Evolutionary conservation across 2,888 invertebrate species (phyloP).

Genomic region (Clistopyga incitator): DNA sequence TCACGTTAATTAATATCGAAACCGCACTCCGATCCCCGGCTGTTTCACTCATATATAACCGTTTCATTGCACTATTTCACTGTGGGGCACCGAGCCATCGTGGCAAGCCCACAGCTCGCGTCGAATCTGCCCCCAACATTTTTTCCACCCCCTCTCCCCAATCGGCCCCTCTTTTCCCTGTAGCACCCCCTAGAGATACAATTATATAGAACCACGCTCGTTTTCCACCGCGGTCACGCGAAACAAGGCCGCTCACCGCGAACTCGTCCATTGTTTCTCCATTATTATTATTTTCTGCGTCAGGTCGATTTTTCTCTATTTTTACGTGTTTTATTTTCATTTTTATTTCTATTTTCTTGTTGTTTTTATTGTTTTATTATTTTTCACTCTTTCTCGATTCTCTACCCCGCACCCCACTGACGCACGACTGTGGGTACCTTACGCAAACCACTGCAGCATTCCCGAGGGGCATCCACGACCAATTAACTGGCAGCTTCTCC

Average conservation of each 20-base stretch:
- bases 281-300: constrained; percentile 61
- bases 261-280: constrained; percentile 56
- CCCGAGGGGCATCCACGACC: constrained; percentile 67
- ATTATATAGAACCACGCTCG: constrained; percentile 62
- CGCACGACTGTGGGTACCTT: constrained; percentile 25
- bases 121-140: constrained; percentile 39
- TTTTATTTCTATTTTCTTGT: constrained; percentile 4
- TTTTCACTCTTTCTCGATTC: constrained; percentile 45
- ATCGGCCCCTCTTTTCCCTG: constrained; percentile 10
- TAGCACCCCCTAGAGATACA: constrained; percentile 65
- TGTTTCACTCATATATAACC: constrained; percentile 70
- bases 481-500: constrained; percentile 69
- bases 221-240: constrained; percentile 61
- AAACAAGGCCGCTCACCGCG: constrained; percentile 44
- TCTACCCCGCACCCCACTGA: constrained; percentile 33
- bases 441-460: constrained; percentile 54
- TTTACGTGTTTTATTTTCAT: constrained; percentile 12
- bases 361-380: too few relatives aligned
- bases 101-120: constrained; percentile 33
- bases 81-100: constrained; percentile 46
- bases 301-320: constrained; percentile 43
- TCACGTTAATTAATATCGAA: constrained; percentile 77
- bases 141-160: constrained; percentile 43
- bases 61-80: constrained; percentile 69
- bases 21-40: constrained; percentile 54